Evolutionary conservation across 2,113 vertebrate species (phyloP), one percentile per base, ranked within the genome.

Genomic region (Pterocles gutturalis): DNA sequence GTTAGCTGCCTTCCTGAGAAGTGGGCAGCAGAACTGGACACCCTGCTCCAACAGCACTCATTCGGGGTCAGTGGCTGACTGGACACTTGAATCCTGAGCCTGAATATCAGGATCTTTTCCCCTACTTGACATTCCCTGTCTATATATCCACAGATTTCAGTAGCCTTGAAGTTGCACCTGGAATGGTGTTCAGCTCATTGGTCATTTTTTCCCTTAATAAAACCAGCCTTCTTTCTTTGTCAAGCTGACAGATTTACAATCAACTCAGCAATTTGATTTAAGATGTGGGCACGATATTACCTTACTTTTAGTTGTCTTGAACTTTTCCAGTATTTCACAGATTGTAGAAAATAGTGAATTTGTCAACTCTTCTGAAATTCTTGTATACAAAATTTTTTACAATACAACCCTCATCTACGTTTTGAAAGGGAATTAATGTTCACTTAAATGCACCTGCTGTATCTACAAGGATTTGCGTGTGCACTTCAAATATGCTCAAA

Each of bases 381-480:
- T 45, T 15, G 17, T 57, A 17, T 10, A 36, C 26, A 70, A 85
- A 58, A 62, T 64, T 18, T 78, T 41, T 76, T 79, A 34, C 48
- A 49, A 25, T 0, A 1, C 62, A 87, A 45, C 10, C 31, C 13
- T 81, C 24, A 36, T 49, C 43, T 78, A 28, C 17, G 17, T 77
- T 53, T 51, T 92, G 64, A 61, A 55, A 70, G 41, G 22, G 54
- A 89, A 66, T 55, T 82, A 26, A 58, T 22, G 62, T 92, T 78
- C 5, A 62, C 90, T 88, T 54, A 88, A 67, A 93, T 85, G 53
- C 22, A 90, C 65, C 65, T 96, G 31, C 70, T 92, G 13, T 26
- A 71, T 31, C 36, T 54, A 22, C 38, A 67, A 57, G 20, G 58
- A 92, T 82, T 86, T 89, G n/a, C 18, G 55, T 58, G 10, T 86